Conservation (phyloP, 1,140 invertebrate genomes). For the Ostrea edulis region DNA sequence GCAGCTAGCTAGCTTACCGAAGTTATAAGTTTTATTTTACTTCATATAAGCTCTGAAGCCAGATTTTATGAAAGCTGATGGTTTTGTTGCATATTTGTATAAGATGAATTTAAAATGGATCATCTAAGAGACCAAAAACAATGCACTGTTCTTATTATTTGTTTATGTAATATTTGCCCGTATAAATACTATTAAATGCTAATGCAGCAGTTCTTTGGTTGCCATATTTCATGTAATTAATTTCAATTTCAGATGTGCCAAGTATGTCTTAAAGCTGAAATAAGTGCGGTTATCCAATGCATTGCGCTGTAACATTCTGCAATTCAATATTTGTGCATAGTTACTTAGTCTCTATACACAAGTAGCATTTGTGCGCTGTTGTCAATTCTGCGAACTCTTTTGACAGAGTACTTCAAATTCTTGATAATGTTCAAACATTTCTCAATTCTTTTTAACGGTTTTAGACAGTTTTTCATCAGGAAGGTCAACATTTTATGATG, state of each 20-base stretch:
- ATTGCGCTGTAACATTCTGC: slow-evolving; percentile 23
- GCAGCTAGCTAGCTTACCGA: neutral
- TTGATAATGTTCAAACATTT: neutral
- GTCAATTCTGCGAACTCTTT: neutral
- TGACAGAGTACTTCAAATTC: slow-evolving; percentile 1
- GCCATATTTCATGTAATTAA: slow-evolving; percentile 15
- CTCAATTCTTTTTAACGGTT: neutral
- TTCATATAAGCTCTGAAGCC: neutral
- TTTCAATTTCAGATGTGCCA: slow-evolving; percentile 28
- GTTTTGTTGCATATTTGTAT: neutral
- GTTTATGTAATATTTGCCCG: too few relatives aligned
- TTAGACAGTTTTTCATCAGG: neutral
- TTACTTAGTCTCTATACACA: neutral
- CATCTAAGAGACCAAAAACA: neutral
- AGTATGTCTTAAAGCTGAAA: slow-evolving; percentile 21
- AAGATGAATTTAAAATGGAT: neutral
- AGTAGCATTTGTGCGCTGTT: slow-evolving; percentile 32
- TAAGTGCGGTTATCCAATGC: neutral
- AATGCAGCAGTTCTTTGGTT: neutral
- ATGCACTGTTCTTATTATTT: neutral
- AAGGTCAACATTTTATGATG: neutral
- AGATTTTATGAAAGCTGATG: slow-evolving; percentile 1
- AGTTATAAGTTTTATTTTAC: neutral
- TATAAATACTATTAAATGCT: too few relatives aligned
- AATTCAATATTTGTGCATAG: slow-evolving; percentile 25